Percentiles rank a stretch among this genome's conserved stretches.
These are phyloP conservation scores for Neodontobutis hainanensis DNA, from an alignment of 2,113 vertebrate species.

Conservation along the genomic window DNA sequence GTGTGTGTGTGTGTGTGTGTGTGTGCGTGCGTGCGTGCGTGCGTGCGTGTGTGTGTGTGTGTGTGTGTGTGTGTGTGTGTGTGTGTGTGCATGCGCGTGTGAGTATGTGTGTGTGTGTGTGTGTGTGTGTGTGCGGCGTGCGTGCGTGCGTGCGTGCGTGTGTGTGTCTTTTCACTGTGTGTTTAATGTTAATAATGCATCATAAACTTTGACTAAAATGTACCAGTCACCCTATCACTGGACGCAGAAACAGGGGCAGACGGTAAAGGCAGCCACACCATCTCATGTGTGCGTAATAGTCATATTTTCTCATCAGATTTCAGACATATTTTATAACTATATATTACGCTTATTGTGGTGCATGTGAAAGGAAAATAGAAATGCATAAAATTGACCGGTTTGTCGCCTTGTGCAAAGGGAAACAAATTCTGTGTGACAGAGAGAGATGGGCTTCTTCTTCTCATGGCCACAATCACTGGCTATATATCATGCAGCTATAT, in stretches of 20 bases:
- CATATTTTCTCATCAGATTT: conserved; percentile 59
- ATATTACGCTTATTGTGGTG: conserved; percentile 69
- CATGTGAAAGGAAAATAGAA: conserved; percentile 57
- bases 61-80: too few species aligned
- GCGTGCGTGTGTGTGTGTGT: too few species aligned
- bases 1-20: too few species aligned
- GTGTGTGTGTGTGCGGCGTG: too few species aligned
- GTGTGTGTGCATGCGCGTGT: too few species aligned
- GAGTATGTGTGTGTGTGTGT: too few species aligned
- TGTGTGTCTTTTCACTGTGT: too few species aligned
- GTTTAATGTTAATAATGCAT: conserved; percentile 3
- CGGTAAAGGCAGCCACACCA: not conserved
- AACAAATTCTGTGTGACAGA: conserved; percentile 67
- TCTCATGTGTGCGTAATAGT: conserved; percentile 47
- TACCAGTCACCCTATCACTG: conserved; percentile 1
- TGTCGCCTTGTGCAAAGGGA: conserved; percentile 64
- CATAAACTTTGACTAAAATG: conserved; percentile 21
- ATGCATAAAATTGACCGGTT: conserved; percentile 72
- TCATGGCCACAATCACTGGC: conserved; percentile 16
- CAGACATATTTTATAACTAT: conserved; percentile 55
- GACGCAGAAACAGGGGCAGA: conserved; percentile 1
- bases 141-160: too few species aligned
- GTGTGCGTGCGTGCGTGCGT: too few species aligned
- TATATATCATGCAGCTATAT: conserved; percentile 24
- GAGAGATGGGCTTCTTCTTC: conserved; percentile 39